phyloP scores from a whole-genome alignment of 1,140 invertebrate genomes.

The Drosophila novamexicana region DNA sequence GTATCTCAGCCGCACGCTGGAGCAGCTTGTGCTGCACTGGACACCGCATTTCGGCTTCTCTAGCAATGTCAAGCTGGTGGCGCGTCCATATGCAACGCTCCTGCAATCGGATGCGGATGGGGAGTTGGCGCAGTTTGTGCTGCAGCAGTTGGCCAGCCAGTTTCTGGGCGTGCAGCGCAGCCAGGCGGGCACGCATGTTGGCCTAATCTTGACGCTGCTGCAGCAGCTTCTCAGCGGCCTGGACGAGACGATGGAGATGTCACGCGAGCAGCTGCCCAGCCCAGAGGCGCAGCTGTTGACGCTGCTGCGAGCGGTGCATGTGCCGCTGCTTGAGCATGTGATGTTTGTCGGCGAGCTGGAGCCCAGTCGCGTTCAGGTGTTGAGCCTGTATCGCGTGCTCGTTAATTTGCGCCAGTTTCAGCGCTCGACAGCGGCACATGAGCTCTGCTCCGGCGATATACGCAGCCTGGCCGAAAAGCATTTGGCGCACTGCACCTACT shows the following conservation, averaged over 20 bases:
- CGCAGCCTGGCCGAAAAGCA: constrained; percentile 70
- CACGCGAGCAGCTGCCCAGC: too few relatives aligned
- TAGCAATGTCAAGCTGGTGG: constrained; percentile 59
- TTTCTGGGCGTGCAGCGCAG: constrained; percentile 74
- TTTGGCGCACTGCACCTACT: constrained; percentile 80
- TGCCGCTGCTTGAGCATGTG: constrained; percentile 70
- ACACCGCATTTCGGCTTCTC: constrained; percentile 75
- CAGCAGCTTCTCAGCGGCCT: constrained; percentile 60
- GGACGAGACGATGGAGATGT: not conserved
- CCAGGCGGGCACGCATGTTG: constrained; percentile 63
- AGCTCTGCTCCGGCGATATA: constrained; percentile 51
- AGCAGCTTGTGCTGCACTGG: constrained; percentile 76
- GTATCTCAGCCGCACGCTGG: constrained; percentile 69
- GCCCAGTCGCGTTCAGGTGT: constrained; percentile 61
- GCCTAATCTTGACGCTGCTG: constrained; percentile 60
- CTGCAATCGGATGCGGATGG: constrained; percentile 61
- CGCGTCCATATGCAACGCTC: constrained; percentile 61
- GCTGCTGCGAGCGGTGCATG: constrained; percentile 53
- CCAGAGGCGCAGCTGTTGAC: constrained; percentile 48
- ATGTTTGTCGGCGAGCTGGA: constrained; percentile 83
- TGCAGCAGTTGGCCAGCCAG: constrained; percentile 61
- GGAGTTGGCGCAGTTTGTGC: constrained; percentile 57
- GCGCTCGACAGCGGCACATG: constrained; percentile 9
- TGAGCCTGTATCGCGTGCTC: constrained; percentile 58
- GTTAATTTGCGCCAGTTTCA: constrained; percentile 38